Conservation (phyloP, 1,140 invertebrate genomes). For the Meteorus sp. region DNA sequence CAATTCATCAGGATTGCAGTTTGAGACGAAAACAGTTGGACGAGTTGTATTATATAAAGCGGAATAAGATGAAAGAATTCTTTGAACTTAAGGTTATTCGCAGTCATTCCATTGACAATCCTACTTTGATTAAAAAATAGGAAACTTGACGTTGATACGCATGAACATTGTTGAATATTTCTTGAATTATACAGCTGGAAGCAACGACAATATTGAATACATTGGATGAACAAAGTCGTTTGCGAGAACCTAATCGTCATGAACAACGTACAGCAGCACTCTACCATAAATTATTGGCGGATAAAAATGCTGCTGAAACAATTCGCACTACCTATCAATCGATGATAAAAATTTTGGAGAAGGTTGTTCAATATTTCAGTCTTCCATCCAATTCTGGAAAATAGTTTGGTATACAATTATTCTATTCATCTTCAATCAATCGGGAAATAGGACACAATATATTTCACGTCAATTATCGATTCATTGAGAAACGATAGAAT, state of each 20-base stretch:
- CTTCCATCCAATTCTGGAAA: too few relatives aligned
- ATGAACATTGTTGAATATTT: constrained; percentile 26
- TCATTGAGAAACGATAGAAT: constrained; percentile 60
- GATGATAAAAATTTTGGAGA: constrained; percentile 64
- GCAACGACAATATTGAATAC: too few relatives aligned
- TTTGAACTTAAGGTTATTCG: constrained; percentile 59
- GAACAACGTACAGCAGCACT: constrained; percentile 37
- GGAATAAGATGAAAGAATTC: constrained; percentile 61
- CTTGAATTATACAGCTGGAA: too few relatives aligned
- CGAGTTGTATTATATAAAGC: constrained; percentile 61
- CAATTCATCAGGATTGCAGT: constrained; percentile 63
- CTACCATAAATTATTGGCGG: constrained; percentile 55
- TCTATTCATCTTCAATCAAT: not conserved
- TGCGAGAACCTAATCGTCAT: constrained; percentile 24
- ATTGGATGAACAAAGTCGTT: constrained; percentile 25
- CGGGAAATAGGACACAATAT: constrained; percentile 61
- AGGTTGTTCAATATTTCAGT: constrained; percentile 52
- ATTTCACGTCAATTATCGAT: constrained; percentile 63
- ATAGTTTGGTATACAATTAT: constrained; percentile 3
- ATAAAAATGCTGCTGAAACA: constrained; percentile 63
- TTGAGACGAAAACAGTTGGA: constrained; percentile 63
- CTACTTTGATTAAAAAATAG: constrained; percentile 27
- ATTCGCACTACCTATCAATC: constrained; percentile 63
- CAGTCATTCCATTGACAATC: constrained; percentile 10
- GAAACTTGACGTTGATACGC: constrained; percentile 39